Evolutionary conservation across 2,888 invertebrate genomes (phyloP).

Genomic region (Gymnosoma rotundatum): DNA sequence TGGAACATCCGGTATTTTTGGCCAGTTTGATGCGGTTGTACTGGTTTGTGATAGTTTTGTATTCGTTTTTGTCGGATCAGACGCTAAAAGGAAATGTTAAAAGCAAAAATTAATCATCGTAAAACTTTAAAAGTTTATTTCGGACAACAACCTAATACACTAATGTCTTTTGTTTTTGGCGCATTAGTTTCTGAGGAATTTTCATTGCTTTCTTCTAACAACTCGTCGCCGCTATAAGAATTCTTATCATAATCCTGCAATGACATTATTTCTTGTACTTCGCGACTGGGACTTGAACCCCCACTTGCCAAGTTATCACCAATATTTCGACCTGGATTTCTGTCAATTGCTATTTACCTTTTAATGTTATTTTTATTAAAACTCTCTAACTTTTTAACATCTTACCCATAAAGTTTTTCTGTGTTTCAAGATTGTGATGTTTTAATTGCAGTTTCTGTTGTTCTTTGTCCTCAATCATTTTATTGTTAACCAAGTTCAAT

Average conservation of each 20-base stretch:
- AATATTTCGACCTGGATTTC: constrained; percentile 76
- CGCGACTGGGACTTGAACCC: constrained; percentile 94
- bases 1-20: constrained; percentile 77
- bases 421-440: constrained; percentile 78
- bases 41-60: constrained; percentile 60
- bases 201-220: constrained; percentile 58
- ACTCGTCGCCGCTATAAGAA: constrained; percentile 75
- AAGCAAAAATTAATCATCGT: constrained; percentile 3
- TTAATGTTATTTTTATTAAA: not conserved
- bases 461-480: constrained; percentile 80
- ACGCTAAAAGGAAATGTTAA: constrained; percentile 39
- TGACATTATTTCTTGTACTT: constrained; percentile 93
- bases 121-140: not conserved
- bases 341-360: constrained; percentile 75
- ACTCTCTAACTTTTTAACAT: not conserved
- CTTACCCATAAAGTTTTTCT: constrained; percentile 78
- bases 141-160: constrained; percentile 57
- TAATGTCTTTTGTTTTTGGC: constrained; percentile 24
- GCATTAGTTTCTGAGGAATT: constrained; percentile 46
- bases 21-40: constrained; percentile 73
- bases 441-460: constrained; percentile 79
- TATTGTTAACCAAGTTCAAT: constrained; percentile 80
- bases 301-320: constrained; percentile 85
- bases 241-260: constrained; percentile 83
- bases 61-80: constrained; percentile 71